Conservation (phyloP, 1,140 invertebrate genomes). For the Triops longicaudatus region DNA sequence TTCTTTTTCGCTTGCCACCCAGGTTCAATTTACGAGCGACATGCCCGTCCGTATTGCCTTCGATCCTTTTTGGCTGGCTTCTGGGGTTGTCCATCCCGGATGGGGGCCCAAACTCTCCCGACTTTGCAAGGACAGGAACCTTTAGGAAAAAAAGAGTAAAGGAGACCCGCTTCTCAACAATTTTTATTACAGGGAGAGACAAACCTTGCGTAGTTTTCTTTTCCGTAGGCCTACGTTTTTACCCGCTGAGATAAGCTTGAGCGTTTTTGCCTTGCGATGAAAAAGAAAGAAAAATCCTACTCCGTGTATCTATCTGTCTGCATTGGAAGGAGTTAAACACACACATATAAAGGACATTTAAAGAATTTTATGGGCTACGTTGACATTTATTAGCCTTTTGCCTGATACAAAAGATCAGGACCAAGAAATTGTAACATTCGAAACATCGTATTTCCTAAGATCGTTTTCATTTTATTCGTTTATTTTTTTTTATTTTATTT, state of each 20-base stretch:
- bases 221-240: too few species aligned
- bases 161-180: too few species aligned
- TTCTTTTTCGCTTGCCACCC: neutral
- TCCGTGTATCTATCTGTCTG: too few species aligned
- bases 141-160: neutral
- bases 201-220: neutral
- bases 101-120: neutral
- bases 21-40: constrained; percentile 12
- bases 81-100: neutral
- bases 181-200: neutral
- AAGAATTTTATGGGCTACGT: too few species aligned
- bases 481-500: neutral
- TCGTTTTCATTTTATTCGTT: neutral
- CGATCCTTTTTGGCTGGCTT: neutral
- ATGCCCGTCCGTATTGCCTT: constrained; percentile 14
- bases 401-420: too few species aligned
- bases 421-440: neutral
- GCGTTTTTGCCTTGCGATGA: too few species aligned
- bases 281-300: too few species aligned
- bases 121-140: neutral
- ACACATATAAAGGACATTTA: too few species aligned
- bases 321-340: too few species aligned
- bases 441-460: too few species aligned
- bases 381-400: too few species aligned
- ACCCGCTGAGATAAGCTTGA: too few species aligned